Base-by-base conservation (phyloP, 2,888 invertebrate species). In the Dasysyrphus albostriatus region DNA sequence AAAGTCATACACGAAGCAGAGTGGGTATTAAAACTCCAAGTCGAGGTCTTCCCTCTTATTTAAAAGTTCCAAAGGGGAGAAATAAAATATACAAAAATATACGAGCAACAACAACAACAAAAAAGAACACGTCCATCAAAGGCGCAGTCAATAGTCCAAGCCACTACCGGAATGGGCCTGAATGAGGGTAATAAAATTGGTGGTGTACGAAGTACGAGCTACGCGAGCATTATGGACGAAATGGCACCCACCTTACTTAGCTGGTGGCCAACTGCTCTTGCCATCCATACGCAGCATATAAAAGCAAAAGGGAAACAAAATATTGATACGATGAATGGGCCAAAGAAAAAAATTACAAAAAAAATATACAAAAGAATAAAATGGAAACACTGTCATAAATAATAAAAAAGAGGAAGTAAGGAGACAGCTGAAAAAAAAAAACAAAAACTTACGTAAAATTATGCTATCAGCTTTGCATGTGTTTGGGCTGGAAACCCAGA, bases 1-100 rank as follows among this genome's bases (percentile, higher is more conserved):
- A 85, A 85, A 85, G 85, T 85, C 81, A 85, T 85, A 81, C 63
- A 54, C 42, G 39, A 47, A 34, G 1, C 47, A 5, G 49, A 83
- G 67, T 74, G 37, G 16, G 16, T 39, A 75, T 37, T 63, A 29
- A 80, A 44, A 29, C 19, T 16, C n/a, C 29, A 3, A 29, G 14
- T 37, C 16, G n/a, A 69, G 51, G 37, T 51, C 51, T 37, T 51
- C 39, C 39, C 24, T 51, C 10, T 39, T 56, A 14, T 54, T 54
- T 16, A 2, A 37, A 6, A 49, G 19, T 29, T 67, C 8, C 47
- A 34, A 54, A 7, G 69, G 39, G 51, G 51, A n/a, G 8, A 47
- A 51, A 47, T 12, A 51, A 16, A 49, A 42, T n/a, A 14, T n/a
- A 3, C 14, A 24, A 42, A 39, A 42, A 63, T 7, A 24, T 19